A percentile compares a stretch with the other conserved stretches of the same genome.
phyloP scores from a whole-genome alignment of 2,888 invertebrate genomes.

The Apomyelois bistriatella region DNA sequence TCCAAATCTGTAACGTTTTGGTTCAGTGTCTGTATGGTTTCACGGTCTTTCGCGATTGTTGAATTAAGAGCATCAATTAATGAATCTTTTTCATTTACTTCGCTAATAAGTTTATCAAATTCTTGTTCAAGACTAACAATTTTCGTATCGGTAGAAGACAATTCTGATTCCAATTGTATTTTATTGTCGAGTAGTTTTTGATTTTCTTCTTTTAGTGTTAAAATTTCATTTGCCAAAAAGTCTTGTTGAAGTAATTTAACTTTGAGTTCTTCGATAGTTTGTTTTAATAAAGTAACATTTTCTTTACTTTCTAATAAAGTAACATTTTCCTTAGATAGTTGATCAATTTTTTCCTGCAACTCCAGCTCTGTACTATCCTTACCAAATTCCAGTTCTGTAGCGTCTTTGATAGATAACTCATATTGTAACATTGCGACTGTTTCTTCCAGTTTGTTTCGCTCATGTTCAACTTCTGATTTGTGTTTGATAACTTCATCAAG shows the following conservation, averaged over 20 bases:
- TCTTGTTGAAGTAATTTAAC: slow-evolving; percentile 39
- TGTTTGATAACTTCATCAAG: slow-evolving; percentile 36
- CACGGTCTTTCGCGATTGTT: slow-evolving; percentile 41
- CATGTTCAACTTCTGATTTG: slow-evolving; percentile 39
- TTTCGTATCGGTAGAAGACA: slow-evolving; percentile 50
- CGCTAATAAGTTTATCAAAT: slow-evolving; percentile 50
- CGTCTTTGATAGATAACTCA: slow-evolving; percentile 22
- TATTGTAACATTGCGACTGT: slow-evolving; percentile 31
- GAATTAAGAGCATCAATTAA: slow-evolving; percentile 51
- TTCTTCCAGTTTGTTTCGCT: slow-evolving; percentile 39
- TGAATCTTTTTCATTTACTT: slow-evolving; percentile 64
- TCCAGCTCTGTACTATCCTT: slow-evolving; percentile 25
- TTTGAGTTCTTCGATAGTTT: slow-evolving; percentile 40
- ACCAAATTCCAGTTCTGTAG: slow-evolving; percentile 24
- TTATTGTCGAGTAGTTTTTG: slow-evolving; percentile 39
- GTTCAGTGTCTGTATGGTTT: slow-evolving; percentile 33
- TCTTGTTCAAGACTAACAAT: slow-evolving; percentile 61
- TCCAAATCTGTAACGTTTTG: slow-evolving; percentile 44
- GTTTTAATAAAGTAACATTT: slow-evolving; percentile 29
- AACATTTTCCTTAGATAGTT: slow-evolving; percentile 36
- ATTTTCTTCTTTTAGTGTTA: slow-evolving; percentile 47
- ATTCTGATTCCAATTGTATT: slow-evolving; percentile 45
- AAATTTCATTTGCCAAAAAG: slow-evolving; percentile 37
- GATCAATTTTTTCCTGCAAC: slow-evolving; percentile 30
- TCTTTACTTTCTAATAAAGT: slow-evolving; percentile 25